Base-by-base conservation (phyloP, 64 coral and sea anemone species). In the Pocillopora damicornis region DNA sequence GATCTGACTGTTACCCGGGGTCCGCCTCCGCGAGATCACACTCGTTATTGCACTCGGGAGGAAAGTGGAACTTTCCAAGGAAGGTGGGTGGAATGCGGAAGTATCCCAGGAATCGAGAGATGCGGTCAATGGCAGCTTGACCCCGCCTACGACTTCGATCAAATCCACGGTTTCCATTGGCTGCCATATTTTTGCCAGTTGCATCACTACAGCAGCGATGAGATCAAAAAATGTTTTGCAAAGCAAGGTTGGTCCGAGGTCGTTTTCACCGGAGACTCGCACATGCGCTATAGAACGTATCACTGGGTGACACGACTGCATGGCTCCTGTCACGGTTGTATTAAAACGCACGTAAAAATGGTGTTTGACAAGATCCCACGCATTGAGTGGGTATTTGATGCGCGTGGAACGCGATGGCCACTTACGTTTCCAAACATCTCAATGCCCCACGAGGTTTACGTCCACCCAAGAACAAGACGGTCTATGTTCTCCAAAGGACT, bases 331-430 rank as follows among this genome's bases (percentile, higher is more conserved):
- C 76, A 91, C 17, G 90, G 93, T n/a, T 99, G 97, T 60, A 90
- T 90, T 77, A 99, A 99, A 79, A 99, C 93, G 2, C 90, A 99
- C 74, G 89, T 99, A 6, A 99, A 95, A 83, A 93, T 92, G 90
- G 91, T 91, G 10, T 99, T 99, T 66, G 93, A 99, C 87, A 95
- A 95, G 68, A 95, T 99, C 8, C 97, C 97, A n/a, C 91, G 93
- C n/a, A 92, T 99, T 13, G 97, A 99, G 76, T 99, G 97, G 97
- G 89, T 99, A 73, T 99, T 99, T 75, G 97, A 99, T 56, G 97
- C 97, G 18, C 91, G 97, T 75, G 97, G 97, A 2, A 99, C 97
- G 17, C 88, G 97, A 63, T 99, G 97, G 97, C 93, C 97, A 11
- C 89, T 92, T 35, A 93, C 97, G 9, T 99, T 99, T 75, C 66